phyloP scores from a whole-genome alignment of 2,797 vertebrate species.

The Nannoperca australis region DNA sequence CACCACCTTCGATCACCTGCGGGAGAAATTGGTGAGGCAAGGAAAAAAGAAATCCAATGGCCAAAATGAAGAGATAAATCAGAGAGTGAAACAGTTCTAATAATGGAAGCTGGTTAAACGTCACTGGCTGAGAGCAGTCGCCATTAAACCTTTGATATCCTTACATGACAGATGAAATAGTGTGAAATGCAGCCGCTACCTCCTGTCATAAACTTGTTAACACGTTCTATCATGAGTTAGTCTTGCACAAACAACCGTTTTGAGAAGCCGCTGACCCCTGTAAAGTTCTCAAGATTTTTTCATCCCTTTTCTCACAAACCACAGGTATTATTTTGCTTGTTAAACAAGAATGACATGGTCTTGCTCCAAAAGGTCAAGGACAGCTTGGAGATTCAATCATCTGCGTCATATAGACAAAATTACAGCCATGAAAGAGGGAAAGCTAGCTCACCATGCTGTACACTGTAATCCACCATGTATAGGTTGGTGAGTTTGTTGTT shows the following conservation, averaged over 20 bases:
- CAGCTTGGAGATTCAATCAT: conserved; percentile 63
- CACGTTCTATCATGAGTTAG: conserved; percentile 63
- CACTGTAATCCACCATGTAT: conserved; percentile 20
- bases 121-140: conserved; percentile 70
- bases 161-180: conserved; percentile 74
- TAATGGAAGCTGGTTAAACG: conserved; percentile 81
- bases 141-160: conserved; percentile 75
- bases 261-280: conserved; percentile 51
- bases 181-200: conserved; percentile 65
- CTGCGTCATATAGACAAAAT: conserved; percentile 49
- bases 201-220: conserved; percentile 64
- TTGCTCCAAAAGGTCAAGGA: conserved; percentile 66
- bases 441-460: conserved; percentile 9
- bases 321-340: conserved; percentile 46
- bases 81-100: conserved; percentile 74
- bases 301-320: conserved; percentile 43
- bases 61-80: conserved; percentile 83
- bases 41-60: conserved; percentile 43
- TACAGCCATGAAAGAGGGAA: conserved; percentile 48
- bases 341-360: conserved; percentile 48
- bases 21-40: conserved; percentile 68
- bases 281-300: conserved; percentile 34
- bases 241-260: conserved; percentile 60
- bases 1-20: conserved; percentile 71
- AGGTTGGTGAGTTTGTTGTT: background rate